These are phyloP conservation scores for Malurus melanocephalus DNA, from an alignment of 2,113 vertebrate species.

Conservation along the genomic window DNA sequence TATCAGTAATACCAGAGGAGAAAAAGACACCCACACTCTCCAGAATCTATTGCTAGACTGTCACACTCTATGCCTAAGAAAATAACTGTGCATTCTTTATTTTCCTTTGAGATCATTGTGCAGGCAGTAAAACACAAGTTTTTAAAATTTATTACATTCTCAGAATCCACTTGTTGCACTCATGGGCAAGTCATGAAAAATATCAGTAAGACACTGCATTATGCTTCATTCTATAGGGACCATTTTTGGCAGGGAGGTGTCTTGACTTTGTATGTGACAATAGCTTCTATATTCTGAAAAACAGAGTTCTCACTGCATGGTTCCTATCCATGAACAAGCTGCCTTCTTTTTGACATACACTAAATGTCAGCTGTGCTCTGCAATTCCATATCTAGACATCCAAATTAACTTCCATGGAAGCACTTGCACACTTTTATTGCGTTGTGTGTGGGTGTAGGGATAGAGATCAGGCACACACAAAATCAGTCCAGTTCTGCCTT, in stretches of 20 bases:
- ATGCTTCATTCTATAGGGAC: background rate
- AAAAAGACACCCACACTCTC: background rate
- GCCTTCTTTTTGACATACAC: background rate
- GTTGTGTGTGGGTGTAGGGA: background rate
- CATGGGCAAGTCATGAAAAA: background rate
- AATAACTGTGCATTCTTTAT: background rate
- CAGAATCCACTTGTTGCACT: background rate
- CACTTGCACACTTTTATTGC: background rate
- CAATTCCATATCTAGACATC: background rate
- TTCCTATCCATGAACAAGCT: background rate
- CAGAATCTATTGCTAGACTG: background rate
- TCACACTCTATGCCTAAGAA: background rate
- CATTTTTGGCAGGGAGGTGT: background rate
- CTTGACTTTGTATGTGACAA: background rate
- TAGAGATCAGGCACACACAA: rapidly evolving
- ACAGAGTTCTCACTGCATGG: background rate
- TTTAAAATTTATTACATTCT: background rate
- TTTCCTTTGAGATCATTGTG: background rate
- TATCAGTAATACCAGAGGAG: background rate
- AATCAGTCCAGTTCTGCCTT: background rate
- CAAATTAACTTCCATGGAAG: background rate
- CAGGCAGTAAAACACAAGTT: background rate
- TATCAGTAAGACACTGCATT: background rate
- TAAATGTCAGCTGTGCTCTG: background rate
- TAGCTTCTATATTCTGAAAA: background rate